Conservation (phyloP, 2,113 vertebrate species). For the Brachyistius frenatus region DNA sequence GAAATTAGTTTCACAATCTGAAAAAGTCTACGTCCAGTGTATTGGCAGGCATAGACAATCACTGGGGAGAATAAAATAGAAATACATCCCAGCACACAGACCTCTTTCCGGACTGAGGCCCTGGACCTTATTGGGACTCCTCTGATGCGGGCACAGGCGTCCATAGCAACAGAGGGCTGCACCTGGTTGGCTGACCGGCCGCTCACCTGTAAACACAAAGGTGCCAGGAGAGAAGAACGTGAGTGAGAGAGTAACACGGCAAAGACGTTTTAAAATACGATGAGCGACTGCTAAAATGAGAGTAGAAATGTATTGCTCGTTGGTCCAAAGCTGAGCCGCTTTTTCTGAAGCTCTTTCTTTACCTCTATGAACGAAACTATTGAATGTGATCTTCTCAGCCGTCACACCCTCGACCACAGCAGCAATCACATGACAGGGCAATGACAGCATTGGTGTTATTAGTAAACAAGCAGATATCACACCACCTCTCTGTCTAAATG, state of each 20-base stretch:
- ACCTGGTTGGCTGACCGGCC: constrained; percentile 35
- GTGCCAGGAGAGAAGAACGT: neutral
- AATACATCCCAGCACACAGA: constrained; percentile 9
- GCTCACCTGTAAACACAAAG: constrained; percentile 58
- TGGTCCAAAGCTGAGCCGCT: neutral
- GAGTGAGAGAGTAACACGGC: neutral
- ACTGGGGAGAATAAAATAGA: neutral
- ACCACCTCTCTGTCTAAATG: neutral
- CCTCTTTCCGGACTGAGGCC: constrained; percentile 87
- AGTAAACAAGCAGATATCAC: constrained; percentile 1
- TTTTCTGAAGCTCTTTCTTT: neutral
- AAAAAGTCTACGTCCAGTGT: too few relatives aligned
- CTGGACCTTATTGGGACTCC: constrained; percentile 85
- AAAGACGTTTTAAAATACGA: neutral
- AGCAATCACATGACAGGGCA: constrained; percentile 34
- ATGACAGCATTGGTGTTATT: neutral
- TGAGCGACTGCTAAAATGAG: too few relatives aligned
- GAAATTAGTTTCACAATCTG: too few relatives aligned
- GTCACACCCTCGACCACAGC: neutral
- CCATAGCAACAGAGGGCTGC: constrained; percentile 83
- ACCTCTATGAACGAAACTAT: constrained; percentile 2
- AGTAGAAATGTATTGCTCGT: too few relatives aligned
- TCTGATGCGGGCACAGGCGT: constrained; percentile 83
- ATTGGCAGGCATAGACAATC: too few relatives aligned
- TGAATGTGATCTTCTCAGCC: neutral